Evolutionary conservation across 2,797 vertebrate genomes (phyloP), one percentile per base, ranked within the genome.

Genomic region (Ambastaia sidthimunki): DNA sequence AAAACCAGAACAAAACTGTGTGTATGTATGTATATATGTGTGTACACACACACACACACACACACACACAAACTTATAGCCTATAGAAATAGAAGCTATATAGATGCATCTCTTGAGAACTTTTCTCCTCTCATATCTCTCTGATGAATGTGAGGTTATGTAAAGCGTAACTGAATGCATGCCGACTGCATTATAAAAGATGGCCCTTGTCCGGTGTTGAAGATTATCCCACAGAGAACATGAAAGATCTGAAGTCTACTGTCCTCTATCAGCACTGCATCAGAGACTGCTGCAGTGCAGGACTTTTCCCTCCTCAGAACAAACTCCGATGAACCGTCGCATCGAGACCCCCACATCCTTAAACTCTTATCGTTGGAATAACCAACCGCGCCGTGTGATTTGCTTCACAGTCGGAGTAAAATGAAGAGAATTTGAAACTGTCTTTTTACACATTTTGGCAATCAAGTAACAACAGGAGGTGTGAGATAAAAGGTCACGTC

Each of bases 361-460:
- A 62, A 76, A 52, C 21, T 70, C 72, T 65, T 83, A 79, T 83
- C 71, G 59, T 67, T 50, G n/a, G 89, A 88, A 87, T 62, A 60
- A 52, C 83, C 76, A 60, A 72, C 68, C 9, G 76, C 23, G 79
- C 66, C 50, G 13, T 63, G 34, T 75, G 80, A 79, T 79, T 82
- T 78, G 66, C 41, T 41, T 72, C 83, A 76, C 74, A 81, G 71
- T 59, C 62, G 7, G 73, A 31, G 28, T 25, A 41, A 71, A 71
- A 82, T 76, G 72, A 82, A 59, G 44, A 34, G 50, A 79, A 75
- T 84, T 63, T 65, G 31, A 65, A 76, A 47, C 59, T 41, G 21
- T 57, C 18, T 66, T 67, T 76, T 41, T 23, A 60, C 66, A 34
- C 71, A 55, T 78, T 74, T 65, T 57, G 52, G 34, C 66, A 81